These are phyloP conservation scores for Narcine bancroftii DNA, from an alignment of 2,113 vertebrate species.

Conservation along the genomic window DNA sequence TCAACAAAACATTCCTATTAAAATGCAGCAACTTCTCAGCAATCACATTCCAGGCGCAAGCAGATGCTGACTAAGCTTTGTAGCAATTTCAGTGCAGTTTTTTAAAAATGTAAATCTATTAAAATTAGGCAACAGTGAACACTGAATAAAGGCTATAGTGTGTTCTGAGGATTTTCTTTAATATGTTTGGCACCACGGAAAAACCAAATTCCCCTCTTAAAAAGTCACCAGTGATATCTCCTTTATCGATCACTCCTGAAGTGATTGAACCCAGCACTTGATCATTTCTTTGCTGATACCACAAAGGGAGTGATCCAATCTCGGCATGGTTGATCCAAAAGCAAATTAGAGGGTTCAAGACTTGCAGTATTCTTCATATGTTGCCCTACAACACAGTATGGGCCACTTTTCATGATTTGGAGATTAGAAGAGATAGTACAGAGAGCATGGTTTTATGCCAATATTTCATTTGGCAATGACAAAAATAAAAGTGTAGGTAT, in stretches of 20 bases:
- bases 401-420: background rate
- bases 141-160: slow-evolving; percentile 22
- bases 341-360: background rate
- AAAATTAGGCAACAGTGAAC: background rate
- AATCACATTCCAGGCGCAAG: slow-evolving; percentile 7
- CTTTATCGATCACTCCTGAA: slow-evolving; percentile 1
- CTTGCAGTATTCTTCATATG: too few relatives aligned
- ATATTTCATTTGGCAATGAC: background rate
- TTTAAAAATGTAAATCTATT: slow-evolving; percentile 12
- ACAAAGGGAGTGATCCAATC: background rate
- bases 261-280: background rate
- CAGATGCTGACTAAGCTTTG: slow-evolving; percentile 10
- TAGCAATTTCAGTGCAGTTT: background rate
- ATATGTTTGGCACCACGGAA: slow-evolving; percentile 29
- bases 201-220: background rate
- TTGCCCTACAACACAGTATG: background rate
- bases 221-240: slow-evolving; percentile 14
- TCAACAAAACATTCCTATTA: slow-evolving; percentile 23
- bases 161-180: slow-evolving; percentile 7
- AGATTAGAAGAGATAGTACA: background rate
- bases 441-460: background rate
- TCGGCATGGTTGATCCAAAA: background rate
- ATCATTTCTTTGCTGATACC: background rate
- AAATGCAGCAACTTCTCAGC: background rate
- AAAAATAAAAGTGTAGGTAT: background rate